A percentile compares a stretch with the other conserved stretches of the same genome.
phyloP scores from a whole-genome alignment of 37 sponge, comb jelly and placozoan species.

The Tethya wilhelma region DNA sequence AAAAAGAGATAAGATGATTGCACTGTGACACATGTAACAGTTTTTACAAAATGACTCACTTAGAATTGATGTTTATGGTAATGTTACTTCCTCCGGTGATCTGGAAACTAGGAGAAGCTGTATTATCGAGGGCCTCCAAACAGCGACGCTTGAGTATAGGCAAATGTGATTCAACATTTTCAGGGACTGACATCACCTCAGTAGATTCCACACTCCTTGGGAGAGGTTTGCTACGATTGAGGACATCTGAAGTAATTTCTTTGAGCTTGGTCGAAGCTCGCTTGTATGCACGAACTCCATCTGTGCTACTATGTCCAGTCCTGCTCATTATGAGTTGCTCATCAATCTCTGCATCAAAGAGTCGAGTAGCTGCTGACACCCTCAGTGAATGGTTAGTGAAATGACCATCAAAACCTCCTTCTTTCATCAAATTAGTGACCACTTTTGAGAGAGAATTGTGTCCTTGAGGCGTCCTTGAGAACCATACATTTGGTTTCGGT shows the following conservation, averaged over 20 bases:
- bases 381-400: conserved; percentile 47
- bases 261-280: neutral
- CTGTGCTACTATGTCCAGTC: conserved; percentile 35
- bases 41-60: too few relatives aligned
- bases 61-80: too few relatives aligned
- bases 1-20: too few relatives aligned
- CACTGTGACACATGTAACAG: too few relatives aligned
- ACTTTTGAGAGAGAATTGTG: conserved; percentile 19
- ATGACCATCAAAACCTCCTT: conserved; percentile 31
- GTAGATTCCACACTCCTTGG: too few relatives aligned
- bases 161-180: too few relatives aligned
- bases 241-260: conserved; percentile 35
- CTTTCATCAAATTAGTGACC: conserved; percentile 8
- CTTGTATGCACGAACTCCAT: conserved; percentile 24
- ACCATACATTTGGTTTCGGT: conserved; percentile 48
- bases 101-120: too few relatives aligned
- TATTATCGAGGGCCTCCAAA: too few relatives aligned
- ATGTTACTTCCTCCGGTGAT: too few relatives aligned
- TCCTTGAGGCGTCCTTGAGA: conserved; percentile 14
- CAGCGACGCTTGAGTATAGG: too few relatives aligned
- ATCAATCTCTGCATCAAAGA: conserved; percentile 41
- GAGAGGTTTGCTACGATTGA: too few relatives aligned
- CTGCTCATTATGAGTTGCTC: conserved; percentile 19
- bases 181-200: too few relatives aligned
- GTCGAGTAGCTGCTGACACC: conserved; percentile 34